Percentiles rank a stretch among this genome's conserved stretches.
Conservation (phyloP, 2,888 invertebrate genomes). For the Orthosia gothica region DNA sequence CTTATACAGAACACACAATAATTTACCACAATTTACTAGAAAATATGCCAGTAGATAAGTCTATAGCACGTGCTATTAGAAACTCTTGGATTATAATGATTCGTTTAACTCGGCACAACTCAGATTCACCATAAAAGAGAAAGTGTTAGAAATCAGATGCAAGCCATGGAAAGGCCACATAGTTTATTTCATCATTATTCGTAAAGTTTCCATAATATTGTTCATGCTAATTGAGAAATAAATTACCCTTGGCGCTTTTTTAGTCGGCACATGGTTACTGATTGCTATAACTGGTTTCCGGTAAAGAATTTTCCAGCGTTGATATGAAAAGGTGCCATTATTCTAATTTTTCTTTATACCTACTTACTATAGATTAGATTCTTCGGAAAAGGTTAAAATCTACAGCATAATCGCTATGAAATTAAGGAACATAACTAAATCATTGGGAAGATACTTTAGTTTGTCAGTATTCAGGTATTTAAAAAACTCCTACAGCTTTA, state of each 20-base stretch:
- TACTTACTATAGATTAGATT: no score
- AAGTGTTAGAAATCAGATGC: slow-evolving; percentile 51
- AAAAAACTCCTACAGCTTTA: no score
- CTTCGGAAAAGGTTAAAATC: no score
- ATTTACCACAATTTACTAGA: slow-evolving; percentile 17
- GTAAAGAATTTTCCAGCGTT: background rate
- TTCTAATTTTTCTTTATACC: background rate
- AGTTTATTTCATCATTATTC: slow-evolving; percentile 6
- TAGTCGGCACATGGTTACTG: background rate
- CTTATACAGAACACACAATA: slow-evolving; percentile 20
- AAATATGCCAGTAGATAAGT: background rate
- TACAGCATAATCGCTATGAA: no score
- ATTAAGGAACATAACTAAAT: no score
- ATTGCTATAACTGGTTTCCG: background rate
- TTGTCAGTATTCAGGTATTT: no score
- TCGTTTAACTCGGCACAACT: background rate
- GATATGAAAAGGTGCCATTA: background rate
- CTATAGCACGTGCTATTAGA: slow-evolving; percentile 32
- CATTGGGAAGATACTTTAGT: no score
- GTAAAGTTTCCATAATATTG: background rate
- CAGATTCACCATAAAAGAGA: slow-evolving; percentile 44
- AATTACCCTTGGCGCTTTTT: slow-evolving; percentile 1
- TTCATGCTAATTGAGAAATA: slow-evolving; percentile 23
- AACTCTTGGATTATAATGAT: slow-evolving; percentile 41
- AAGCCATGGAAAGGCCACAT: slow-evolving; percentile 17